phyloP scores from a whole-genome alignment of 2,797 vertebrate genomes.

The Heliangelus exortis region DNA sequence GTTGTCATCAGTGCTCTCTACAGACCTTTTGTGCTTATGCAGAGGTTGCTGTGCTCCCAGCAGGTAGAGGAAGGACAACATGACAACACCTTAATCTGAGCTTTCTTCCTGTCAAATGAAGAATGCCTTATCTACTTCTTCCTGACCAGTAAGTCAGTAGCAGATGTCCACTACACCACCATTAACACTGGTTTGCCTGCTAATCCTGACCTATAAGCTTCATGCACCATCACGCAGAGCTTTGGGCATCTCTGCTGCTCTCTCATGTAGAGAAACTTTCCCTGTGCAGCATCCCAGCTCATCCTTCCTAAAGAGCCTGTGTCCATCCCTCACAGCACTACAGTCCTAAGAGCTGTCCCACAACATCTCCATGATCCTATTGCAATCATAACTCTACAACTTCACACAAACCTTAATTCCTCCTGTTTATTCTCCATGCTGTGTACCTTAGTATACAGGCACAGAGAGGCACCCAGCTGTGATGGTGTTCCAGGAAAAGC shows the following conservation, averaged over 20 bases:
- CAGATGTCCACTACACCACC: not conserved
- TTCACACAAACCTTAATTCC: not conserved
- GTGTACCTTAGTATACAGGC: not conserved
- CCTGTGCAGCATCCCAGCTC: not conserved
- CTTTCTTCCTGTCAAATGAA: not conserved
- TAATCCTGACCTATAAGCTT: not conserved
- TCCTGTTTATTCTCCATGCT: not conserved
- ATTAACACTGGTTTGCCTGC: rapidly evolving
- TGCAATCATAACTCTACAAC: not conserved
- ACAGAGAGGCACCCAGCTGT: not conserved
- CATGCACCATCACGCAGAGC: not conserved
- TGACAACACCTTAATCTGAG: not conserved
- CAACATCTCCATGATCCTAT: not conserved
- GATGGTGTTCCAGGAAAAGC: not conserved
- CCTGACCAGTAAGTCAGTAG: not conserved
- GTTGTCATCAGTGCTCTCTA: not conserved
- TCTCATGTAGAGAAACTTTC: not conserved
- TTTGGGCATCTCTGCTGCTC: not conserved
- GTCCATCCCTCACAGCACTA: not conserved
- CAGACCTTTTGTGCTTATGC: not conserved
- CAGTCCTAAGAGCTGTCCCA: not conserved
- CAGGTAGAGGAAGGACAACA: not conserved
- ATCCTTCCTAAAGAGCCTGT: not conserved
- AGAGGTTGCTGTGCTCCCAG: not conserved
- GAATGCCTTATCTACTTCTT: not conserved